A percentile compares a stretch with the other conserved stretches of the same genome.
Conservation (phyloP, 2,888 invertebrate genomes). For the Apeira syringaria region DNA sequence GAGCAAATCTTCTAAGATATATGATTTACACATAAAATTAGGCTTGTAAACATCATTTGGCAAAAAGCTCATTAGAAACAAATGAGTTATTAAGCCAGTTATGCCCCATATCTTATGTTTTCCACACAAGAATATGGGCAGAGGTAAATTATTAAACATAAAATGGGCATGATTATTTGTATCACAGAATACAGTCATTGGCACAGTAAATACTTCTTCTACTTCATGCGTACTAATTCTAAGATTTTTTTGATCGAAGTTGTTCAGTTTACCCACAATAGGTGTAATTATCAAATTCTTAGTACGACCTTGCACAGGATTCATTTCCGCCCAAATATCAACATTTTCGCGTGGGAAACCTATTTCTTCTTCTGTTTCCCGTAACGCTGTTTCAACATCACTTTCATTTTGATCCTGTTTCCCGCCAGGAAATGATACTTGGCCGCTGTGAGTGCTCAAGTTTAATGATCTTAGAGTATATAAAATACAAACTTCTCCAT, state of each 20-base stretch:
- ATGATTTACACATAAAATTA: constrained; percentile 55
- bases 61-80: constrained; percentile 74
- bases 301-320: constrained; percentile 54
- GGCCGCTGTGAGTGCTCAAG: constrained; percentile 89
- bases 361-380: constrained; percentile 96
- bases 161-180: constrained; percentile 84
- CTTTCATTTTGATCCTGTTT: constrained; percentile 87
- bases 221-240: constrained; percentile 89
- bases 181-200: constrained; percentile 86
- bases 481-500: constrained; percentile 88
- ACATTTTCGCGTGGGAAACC: constrained; percentile 85
- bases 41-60: constrained; percentile 51
- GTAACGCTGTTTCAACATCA: constrained; percentile 88
- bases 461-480: constrained; percentile 88
- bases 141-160: constrained; percentile 74
- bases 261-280: constrained; percentile 84
- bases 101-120: constrained; percentile 89
- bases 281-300: constrained; percentile 86
- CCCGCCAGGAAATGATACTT: constrained; percentile 95
- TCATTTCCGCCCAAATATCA: constrained; percentile 86
- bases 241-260: constrained; percentile 79
- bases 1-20: constrained; percentile 53
- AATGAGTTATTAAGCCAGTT: constrained; percentile 90
- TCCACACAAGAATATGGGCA: constrained; percentile 84
- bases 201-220: constrained; percentile 89